Conservation (phyloP, 2,888 invertebrate genomes). For the Morinoia aosen region DNA sequence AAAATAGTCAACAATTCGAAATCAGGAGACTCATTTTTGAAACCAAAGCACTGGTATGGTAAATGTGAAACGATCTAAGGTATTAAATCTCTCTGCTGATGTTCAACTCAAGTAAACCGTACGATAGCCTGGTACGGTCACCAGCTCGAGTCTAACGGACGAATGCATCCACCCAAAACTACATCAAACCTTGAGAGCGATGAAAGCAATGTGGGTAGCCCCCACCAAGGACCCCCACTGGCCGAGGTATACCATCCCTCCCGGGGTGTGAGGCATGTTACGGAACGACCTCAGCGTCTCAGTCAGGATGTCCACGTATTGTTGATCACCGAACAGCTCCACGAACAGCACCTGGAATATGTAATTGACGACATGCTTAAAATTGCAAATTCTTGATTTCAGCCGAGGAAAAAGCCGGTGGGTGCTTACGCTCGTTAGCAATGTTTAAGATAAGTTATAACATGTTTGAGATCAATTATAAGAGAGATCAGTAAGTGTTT, state of each 20-base stretch:
- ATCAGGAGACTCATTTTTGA: too few species aligned
- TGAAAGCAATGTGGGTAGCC: conserved; percentile 75
- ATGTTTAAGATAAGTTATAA: too few species aligned
- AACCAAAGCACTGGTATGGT: too few species aligned
- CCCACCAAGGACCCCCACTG: conserved; percentile 75
- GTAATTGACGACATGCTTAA: background rate
- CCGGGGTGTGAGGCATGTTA: conserved; percentile 73
- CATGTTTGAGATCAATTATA: background rate
- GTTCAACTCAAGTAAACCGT: background rate
- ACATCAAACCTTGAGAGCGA: conserved; percentile 73
- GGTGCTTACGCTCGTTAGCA: too few species aligned
- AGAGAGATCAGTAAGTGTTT: too few species aligned
- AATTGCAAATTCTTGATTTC: too few species aligned
- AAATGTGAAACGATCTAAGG: too few species aligned
- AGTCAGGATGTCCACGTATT: conserved; percentile 72
- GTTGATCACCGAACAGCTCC: conserved; percentile 72
- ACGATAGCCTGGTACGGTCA: background rate
- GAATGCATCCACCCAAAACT: background rate
- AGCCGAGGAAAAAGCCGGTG: too few species aligned
- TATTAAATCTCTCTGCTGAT: background rate
- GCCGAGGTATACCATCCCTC: conserved; percentile 75
- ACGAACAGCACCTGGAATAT: conserved; percentile 73
- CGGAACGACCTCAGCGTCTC: conserved; percentile 68
- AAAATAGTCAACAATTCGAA: too few species aligned
- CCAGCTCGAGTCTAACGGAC: background rate